phyloP scores from a whole-genome alignment of 1,140 invertebrate species.

The Sycobia sp. region DNA sequence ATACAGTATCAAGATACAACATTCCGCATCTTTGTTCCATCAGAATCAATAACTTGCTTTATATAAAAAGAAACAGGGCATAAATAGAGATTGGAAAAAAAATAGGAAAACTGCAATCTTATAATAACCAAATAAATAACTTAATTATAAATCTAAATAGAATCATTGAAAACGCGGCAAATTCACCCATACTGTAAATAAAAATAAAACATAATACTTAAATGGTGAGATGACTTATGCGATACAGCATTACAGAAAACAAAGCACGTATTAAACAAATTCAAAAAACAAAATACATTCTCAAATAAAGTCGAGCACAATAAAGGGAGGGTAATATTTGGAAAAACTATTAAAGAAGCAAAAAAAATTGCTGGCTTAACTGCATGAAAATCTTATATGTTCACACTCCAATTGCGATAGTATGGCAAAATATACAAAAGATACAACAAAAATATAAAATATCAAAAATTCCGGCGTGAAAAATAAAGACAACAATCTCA shows the following conservation, averaged over 20 bases:
- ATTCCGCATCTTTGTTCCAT: not conserved
- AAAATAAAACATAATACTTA: not conserved
- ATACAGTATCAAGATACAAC: not conserved
- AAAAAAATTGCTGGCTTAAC: not conserved
- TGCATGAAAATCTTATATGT: not conserved
- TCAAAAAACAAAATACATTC: not conserved
- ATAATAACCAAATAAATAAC: not conserved
- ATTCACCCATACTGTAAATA: not conserved
- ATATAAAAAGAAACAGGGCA: constrained; percentile 17
- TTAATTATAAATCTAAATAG: not conserved
- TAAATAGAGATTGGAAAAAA: not conserved
- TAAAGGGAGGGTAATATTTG: not conserved
- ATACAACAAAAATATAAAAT: not conserved
- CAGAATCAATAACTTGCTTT: not conserved
- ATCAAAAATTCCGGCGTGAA: not conserved
- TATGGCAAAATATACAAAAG: not conserved
- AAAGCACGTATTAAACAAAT: not conserved
- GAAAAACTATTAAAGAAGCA: not conserved
- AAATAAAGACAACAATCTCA: no score
- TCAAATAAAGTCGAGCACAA: constrained; percentile 1
- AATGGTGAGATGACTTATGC: not conserved
- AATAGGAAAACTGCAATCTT: not conserved
- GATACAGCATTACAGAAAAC: not conserved
- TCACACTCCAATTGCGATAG: not conserved
- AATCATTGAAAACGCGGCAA: not conserved